phyloP scores from a whole-genome alignment of 1,140 invertebrate species.

The Neomicropteryx cornuta region DNA sequence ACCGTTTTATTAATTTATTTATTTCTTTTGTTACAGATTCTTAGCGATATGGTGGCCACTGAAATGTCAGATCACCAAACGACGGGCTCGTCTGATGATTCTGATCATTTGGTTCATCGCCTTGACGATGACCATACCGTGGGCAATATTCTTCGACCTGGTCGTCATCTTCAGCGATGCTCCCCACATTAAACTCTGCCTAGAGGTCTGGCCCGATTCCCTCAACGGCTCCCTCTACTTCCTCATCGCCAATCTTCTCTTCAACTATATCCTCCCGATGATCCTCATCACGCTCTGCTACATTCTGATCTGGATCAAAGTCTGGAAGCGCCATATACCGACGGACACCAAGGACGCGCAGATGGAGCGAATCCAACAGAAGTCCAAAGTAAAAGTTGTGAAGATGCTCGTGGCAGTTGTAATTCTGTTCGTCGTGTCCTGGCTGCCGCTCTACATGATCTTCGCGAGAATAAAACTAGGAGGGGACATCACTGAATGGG shows the following conservation, averaged over 20 bases:
- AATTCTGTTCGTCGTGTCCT: constrained; percentile 86
- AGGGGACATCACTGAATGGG: constrained; percentile 53
- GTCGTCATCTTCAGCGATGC: constrained; percentile 61
- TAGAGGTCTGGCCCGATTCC: constrained; percentile 75
- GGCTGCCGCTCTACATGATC: constrained; percentile 88
- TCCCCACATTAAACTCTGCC: constrained; percentile 59
- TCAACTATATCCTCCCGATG: constrained; percentile 90
- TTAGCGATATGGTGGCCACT: constrained; percentile 91
- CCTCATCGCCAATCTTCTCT: constrained; percentile 76
- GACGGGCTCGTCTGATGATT: constrained; percentile 75
- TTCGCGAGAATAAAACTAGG: constrained; percentile 79
- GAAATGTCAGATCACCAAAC: constrained; percentile 82
- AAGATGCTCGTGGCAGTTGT: constrained; percentile 96
- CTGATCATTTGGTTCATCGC: constrained; percentile 86
- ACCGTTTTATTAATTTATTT: neutral
- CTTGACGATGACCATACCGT: constrained; percentile 71
- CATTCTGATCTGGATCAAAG: constrained; percentile 85
- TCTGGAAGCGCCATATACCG: constrained; percentile 77
- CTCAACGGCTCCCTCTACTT: constrained; percentile 76
- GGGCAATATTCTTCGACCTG: constrained; percentile 82
- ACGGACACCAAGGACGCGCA: constrained; percentile 84
- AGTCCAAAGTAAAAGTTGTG: constrained; percentile 88
- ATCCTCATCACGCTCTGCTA: constrained; percentile 87
- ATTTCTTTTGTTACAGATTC: constrained; percentile 64
- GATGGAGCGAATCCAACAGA: constrained; percentile 84